Percentiles rank a stretch among this genome's conserved stretches.
These are phyloP conservation scores for Pseudopipra pipra DNA, from an alignment of 2,113 vertebrate genomes.

Conservation along the genomic window DNA sequence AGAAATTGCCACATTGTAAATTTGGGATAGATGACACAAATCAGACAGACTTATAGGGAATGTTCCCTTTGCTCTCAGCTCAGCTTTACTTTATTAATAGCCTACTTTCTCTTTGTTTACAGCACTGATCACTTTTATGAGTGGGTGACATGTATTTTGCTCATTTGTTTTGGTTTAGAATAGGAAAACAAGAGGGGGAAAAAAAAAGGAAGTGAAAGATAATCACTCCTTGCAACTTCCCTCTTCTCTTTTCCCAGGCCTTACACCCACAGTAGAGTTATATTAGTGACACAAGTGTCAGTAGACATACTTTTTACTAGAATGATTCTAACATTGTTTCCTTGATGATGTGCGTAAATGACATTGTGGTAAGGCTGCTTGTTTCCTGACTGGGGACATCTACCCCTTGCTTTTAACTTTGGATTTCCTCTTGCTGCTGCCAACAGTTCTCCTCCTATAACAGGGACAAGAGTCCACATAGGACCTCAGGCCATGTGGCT, in stretches of 20 bases:
- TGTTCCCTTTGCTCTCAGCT: background rate
- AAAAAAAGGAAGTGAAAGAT: background rate
- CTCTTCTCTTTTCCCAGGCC: background rate
- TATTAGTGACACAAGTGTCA: background rate
- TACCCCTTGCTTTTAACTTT: background rate
- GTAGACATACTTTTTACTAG: background rate
- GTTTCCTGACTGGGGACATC: background rate
- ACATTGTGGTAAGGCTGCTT: background rate
- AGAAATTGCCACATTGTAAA: slow-evolving; percentile 31
- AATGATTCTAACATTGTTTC: background rate
- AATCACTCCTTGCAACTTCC: background rate
- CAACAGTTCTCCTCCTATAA: background rate
- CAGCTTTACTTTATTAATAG: slow-evolving; percentile 7
- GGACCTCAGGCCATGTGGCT: background rate
- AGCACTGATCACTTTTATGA: background rate
- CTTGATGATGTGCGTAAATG: background rate
- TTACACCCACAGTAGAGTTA: background rate
- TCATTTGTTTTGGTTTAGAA: background rate
- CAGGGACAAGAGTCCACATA: background rate
- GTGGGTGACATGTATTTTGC: background rate
- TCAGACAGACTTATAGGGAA: background rate
- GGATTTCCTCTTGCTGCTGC: background rate
- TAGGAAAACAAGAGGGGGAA: background rate
- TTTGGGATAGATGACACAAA: slow-evolving; percentile 21
- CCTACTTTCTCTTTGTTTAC: slow-evolving; percentile 12